Conservation (phyloP, 1,140 invertebrate species). For the Orius laevigatus region DNA sequence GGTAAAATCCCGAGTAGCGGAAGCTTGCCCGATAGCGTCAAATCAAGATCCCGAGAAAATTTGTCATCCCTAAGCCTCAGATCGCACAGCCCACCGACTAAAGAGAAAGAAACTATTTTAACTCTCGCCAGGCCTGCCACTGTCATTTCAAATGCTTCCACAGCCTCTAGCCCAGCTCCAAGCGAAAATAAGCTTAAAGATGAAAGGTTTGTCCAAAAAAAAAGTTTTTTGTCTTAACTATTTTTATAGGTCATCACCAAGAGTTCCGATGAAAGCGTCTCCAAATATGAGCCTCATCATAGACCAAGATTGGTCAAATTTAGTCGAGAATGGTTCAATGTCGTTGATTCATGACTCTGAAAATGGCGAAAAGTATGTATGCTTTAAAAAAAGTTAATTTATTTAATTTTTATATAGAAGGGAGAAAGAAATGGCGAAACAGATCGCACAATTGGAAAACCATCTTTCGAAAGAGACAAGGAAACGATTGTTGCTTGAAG, state of each 20-base stretch:
- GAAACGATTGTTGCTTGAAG: constrained; percentile 40
- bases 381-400: constrained; percentile 5
- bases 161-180: constrained; percentile 40
- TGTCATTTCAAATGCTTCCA: constrained; percentile 48
- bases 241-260: constrained; percentile 29
- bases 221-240: constrained; percentile 1
- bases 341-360: constrained; percentile 37
- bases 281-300: no score
- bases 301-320: constrained; percentile 46
- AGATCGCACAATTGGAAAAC: constrained; percentile 44
- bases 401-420: constrained; percentile 13
- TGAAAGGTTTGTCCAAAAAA: constrained; percentile 31
- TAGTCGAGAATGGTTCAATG: constrained; percentile 58
- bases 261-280: constrained; percentile 25
- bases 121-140: constrained; percentile 54
- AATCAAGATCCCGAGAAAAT: constrained; percentile 17
- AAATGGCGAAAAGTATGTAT: neutral
- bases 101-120: constrained; percentile 40
- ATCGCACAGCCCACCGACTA: constrained; percentile 8
- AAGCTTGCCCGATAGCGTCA: neutral
- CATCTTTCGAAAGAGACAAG: constrained; percentile 43
- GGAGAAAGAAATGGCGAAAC: constrained; percentile 39
- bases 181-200: constrained; percentile 40
- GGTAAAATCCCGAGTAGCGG: neutral
- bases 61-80: constrained; percentile 4